Conservation (phyloP, 2,113 vertebrate species). For the Oreochromis spilurus region DNA sequence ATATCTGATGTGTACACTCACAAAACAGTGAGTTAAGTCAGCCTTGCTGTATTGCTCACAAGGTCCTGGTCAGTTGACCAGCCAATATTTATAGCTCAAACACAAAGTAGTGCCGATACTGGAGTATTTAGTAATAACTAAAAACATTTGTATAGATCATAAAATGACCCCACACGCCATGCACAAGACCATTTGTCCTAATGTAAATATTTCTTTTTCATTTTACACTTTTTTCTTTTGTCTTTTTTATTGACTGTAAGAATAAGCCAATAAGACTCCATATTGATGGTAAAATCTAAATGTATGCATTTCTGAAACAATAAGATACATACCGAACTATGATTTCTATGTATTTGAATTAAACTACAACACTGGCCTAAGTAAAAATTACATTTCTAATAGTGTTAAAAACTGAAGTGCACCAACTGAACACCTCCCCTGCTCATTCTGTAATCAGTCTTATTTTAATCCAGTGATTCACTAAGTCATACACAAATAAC, state of each 20-base stretch:
- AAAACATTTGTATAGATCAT: background rate
- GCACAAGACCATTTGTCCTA: background rate
- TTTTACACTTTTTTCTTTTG: background rate
- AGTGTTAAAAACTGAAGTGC: background rate
- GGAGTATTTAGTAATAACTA: background rate
- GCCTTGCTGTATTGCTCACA: background rate
- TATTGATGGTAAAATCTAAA: background rate
- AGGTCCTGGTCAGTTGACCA: background rate
- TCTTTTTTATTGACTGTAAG: background rate
- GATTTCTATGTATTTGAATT: background rate
- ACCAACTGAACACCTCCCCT: background rate
- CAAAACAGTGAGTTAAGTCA: background rate
- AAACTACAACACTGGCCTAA: background rate
- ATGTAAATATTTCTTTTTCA: background rate
- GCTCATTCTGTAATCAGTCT: background rate
- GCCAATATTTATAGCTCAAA: background rate
- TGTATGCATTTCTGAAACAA: background rate
- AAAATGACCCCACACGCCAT: background rate
- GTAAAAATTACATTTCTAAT: background rate
- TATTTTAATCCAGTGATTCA: constrained; percentile 9
- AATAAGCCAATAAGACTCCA: background rate
- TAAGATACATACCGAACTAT: background rate
- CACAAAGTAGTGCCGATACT: background rate
- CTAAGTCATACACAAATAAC: background rate
- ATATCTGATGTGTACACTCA: background rate